These are phyloP conservation scores for Hippocampus abdominalis DNA, from an alignment of 2,113 vertebrate species.

Conservation along the genomic window DNA sequence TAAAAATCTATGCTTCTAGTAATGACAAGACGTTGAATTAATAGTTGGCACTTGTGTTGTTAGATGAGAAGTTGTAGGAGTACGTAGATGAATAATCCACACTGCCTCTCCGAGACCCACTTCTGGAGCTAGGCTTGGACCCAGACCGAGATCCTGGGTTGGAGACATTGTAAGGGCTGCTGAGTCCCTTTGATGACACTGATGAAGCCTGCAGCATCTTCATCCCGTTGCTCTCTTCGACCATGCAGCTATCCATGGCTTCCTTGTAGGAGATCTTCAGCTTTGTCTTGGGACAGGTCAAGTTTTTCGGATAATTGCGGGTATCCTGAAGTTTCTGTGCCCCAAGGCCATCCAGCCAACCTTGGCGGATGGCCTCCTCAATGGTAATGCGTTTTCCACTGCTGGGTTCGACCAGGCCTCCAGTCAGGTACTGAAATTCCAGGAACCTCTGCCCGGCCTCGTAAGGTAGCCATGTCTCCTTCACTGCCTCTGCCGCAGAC, in stretches of 20 bases:
- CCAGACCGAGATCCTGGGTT: constrained; percentile 86
- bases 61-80: constrained; percentile 58
- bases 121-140: constrained; percentile 79
- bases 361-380: constrained; percentile 87
- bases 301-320: constrained; percentile 81
- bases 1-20: constrained; percentile 8
- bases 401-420: constrained; percentile 88
- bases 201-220: constrained; percentile 93
- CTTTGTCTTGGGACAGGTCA: constrained; percentile 98
- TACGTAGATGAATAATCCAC: constrained; percentile 83
- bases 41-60: constrained; percentile 17
- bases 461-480: constrained; percentile 92
- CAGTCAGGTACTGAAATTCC: constrained; percentile 93
- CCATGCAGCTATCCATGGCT: constrained; percentile 93
- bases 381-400: constrained; percentile 77
- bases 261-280: constrained; percentile 97
- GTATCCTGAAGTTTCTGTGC: constrained; percentile 90
- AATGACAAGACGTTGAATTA: constrained; percentile 37
- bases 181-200: constrained; percentile 91
- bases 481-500: constrained; percentile 92
- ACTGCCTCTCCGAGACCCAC: constrained; percentile 85
- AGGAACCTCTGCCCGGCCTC: constrained; percentile 95
- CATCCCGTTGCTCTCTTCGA: constrained; percentile 89
- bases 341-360: constrained; percentile 83
- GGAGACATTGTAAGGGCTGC: constrained; percentile 93